These are phyloP conservation scores for Sympetrum striolatum DNA, from an alignment of 2,888 invertebrate genomes.

Conservation along the genomic window DNA sequence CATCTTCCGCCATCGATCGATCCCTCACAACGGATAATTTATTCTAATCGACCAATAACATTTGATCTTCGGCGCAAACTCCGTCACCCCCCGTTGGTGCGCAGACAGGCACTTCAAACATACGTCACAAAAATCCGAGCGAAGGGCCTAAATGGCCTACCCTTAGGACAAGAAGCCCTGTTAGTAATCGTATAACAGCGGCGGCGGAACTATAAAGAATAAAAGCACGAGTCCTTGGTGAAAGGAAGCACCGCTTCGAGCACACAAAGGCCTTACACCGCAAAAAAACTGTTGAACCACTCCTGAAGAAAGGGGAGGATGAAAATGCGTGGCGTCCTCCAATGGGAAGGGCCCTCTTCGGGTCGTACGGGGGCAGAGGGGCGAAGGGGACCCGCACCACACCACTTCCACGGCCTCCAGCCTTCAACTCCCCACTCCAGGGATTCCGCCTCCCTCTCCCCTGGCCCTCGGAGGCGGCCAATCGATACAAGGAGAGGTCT, in stretches of 20 bases:
- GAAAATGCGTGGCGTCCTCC: neutral
- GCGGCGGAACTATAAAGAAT: neutral
- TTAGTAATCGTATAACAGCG: neutral
- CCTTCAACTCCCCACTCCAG: neutral
- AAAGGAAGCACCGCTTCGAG: constrained; percentile 1
- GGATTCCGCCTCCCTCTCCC: neutral
- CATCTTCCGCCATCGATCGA: too few species aligned
- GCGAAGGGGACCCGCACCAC: neutral
- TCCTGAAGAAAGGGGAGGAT: neutral
- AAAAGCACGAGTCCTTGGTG: neutral
- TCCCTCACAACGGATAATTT: too few species aligned
- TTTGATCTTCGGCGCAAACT: neutral
- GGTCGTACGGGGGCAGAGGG: neutral
- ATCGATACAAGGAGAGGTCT: constrained; percentile 5
- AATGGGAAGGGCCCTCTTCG: neutral
- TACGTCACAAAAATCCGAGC: neutral
- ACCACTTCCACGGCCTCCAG: neutral
- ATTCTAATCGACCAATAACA: neutral
- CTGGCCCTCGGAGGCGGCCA: neutral
- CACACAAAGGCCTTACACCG: neutral
- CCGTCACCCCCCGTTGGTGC: neutral
- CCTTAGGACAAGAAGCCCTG: neutral
- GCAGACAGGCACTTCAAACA: neutral
- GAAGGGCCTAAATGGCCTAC: neutral
- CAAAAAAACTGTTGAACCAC: constrained; percentile 22